Conservation (phyloP, 2,888 invertebrate genomes). For the Agriotes lineatus region DNA sequence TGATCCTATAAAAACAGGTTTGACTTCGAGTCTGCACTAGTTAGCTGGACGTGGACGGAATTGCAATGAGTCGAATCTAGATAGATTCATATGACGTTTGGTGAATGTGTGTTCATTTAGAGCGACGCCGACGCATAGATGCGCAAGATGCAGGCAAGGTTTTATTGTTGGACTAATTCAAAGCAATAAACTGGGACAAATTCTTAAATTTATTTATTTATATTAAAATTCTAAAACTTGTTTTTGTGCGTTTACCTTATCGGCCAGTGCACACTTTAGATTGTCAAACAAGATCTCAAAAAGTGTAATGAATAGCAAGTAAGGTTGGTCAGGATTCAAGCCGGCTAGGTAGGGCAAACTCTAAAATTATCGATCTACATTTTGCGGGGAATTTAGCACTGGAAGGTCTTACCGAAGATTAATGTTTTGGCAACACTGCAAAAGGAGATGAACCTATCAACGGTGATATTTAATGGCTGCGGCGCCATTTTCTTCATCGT, state of each 20-base stretch:
- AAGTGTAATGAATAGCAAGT: slow-evolving; percentile 38
- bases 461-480: slow-evolving; percentile 49
- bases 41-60: no score
- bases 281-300: slow-evolving; percentile 21
- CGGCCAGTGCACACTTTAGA: background rate
- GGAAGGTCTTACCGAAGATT: slow-evolving; percentile 47
- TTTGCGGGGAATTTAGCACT: slow-evolving; percentile 38
- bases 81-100: no score
- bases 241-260: background rate
- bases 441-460: slow-evolving; percentile 48
- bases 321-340: slow-evolving; percentile 34
- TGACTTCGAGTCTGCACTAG: no score
- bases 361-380: slow-evolving; percentile 50
- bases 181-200: background rate
- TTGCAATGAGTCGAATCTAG: no score
- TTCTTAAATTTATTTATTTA: no score
- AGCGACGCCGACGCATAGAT: no score
- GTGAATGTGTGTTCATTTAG: no score
- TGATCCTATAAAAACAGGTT: no score
- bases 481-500: slow-evolving; percentile 51
- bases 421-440: slow-evolving; percentile 47
- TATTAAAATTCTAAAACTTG: background rate
- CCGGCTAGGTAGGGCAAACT: slow-evolving; percentile 44
- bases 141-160: no score
- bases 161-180: no score